These are phyloP conservation scores for Torymus aiolomorphi DNA, from an alignment of 2,888 invertebrate species.

Conservation along the genomic window DNA sequence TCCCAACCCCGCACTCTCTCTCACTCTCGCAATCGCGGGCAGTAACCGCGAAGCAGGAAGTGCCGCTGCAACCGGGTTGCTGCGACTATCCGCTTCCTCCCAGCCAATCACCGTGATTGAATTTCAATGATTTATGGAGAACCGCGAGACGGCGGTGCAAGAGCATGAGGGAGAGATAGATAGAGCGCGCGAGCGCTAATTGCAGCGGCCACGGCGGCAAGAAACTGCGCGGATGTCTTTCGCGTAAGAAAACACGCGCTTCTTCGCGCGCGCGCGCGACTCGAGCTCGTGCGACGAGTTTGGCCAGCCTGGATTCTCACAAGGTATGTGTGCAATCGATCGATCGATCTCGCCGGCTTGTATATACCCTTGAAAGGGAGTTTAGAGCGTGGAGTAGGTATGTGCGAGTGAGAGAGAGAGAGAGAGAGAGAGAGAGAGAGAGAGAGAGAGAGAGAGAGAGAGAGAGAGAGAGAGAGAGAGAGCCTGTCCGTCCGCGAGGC, in stretches of 20 bases:
- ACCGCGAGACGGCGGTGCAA: conserved; percentile 35
- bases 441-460: too few species aligned
- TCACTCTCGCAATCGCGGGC: not conserved
- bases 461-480: too few species aligned
- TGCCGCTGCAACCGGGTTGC: conserved; percentile 2
- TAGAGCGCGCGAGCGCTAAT: conserved; percentile 35
- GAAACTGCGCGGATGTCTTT: conserved; percentile 8
- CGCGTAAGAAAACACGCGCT: not conserved
- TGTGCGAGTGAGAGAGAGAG: too few species aligned
- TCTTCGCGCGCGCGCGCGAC: not conserved
- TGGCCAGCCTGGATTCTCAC: not conserved
- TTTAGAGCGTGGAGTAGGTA: conserved; percentile 4
- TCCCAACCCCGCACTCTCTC: not conserved
- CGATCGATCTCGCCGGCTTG: not conserved
- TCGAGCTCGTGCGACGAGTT: conserved; percentile 31
- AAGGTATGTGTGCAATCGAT: conserved; percentile 30
- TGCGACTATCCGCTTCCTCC: conserved; percentile 15
- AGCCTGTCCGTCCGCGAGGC: not conserved
- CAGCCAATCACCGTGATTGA: conserved; percentile 60
- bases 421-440: too few species aligned
- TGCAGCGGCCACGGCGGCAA: conserved; percentile 29
- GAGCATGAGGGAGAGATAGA: conserved; percentile 20
- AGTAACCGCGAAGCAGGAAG: conserved; percentile 31
- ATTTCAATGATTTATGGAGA: conserved; percentile 71
- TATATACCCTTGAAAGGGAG: conserved; percentile 36